Percentiles rank a stretch among this genome's conserved stretches.
phyloP scores from a whole-genome alignment of 2,888 invertebrate genomes.

The Mythimna vitellina region DNA sequence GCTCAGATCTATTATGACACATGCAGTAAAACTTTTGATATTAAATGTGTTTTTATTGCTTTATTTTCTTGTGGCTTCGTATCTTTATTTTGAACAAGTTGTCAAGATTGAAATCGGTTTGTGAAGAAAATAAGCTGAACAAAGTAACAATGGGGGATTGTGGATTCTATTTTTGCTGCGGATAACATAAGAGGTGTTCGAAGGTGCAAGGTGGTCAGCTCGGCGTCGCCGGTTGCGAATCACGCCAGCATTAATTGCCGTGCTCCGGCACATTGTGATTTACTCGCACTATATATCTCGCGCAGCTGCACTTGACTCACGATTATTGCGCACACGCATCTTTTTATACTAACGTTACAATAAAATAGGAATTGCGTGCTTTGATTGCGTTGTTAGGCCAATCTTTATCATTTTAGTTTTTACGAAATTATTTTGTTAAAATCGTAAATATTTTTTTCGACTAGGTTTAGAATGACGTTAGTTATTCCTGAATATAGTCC shows the following conservation, averaged over 20 bases:
- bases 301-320: constrained; percentile 88
- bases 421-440: not conserved
- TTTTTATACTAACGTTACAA: constrained; percentile 56
- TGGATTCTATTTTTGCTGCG: constrained; percentile 46
- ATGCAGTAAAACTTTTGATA: constrained; percentile 43
- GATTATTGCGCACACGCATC: constrained; percentile 70
- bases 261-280: constrained; percentile 80
- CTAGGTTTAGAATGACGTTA: not conserved
- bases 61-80: constrained; percentile 40
- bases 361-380: constrained; percentile 43
- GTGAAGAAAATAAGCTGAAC: constrained; percentile 26
- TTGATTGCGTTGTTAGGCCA: constrained; percentile 43
- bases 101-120: constrained; percentile 33
- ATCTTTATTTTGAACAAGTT: constrained; percentile 24
- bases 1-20: constrained; percentile 54
- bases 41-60: constrained; percentile 42
- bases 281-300: constrained; percentile 79
- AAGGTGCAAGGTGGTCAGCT: constrained; percentile 64
- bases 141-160: constrained; percentile 35
- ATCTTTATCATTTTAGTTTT: constrained; percentile 22
- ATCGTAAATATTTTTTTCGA: not conserved
- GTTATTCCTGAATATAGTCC: not conserved
- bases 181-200: constrained; percentile 43
- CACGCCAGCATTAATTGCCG: constrained; percentile 82
- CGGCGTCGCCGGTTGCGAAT: constrained; percentile 67